Evolutionary conservation across 2,888 invertebrate genomes (phyloP).

Genomic region (Volucella bombylans): DNA sequence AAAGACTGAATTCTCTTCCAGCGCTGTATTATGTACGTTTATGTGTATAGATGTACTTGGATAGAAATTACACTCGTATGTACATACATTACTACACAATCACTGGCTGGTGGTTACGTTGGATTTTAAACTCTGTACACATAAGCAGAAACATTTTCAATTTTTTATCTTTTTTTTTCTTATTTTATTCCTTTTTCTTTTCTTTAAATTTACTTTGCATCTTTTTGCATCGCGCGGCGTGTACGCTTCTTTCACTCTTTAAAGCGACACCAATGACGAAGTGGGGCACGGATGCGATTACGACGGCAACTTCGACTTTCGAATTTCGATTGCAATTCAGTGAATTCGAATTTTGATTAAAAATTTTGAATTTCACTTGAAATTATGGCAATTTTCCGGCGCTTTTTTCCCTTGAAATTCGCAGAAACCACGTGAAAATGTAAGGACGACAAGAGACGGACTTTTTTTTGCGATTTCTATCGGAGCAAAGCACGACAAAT

Average conservation of each 20-base stretch:
- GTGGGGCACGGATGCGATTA: conserved; percentile 19
- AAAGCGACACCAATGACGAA: neutral
- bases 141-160: conserved; percentile 47
- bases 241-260: conserved; percentile 58
- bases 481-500: too few species aligned
- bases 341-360: conserved; percentile 34
- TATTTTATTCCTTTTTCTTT: conserved; percentile 47
- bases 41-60: conserved; percentile 15
- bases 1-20: conserved; percentile 49
- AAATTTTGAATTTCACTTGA: conserved; percentile 1
- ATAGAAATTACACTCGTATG: conserved; percentile 30
- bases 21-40: conserved; percentile 17
- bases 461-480: neutral
- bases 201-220: conserved; percentile 71
- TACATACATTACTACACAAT: conserved; percentile 40
- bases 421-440: conserved; percentile 8
- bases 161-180: conserved; percentile 37
- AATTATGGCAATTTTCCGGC: conserved; percentile 55
- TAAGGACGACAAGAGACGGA: too few species aligned
- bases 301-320: conserved; percentile 7
- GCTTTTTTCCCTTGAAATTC: conserved; percentile 41
- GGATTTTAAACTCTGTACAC: conserved; percentile 57
- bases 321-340: conserved; percentile 21
- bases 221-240: conserved; percentile 60
- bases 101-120: conserved; percentile 60